A percentile compares a stretch with the other conserved stretches of the same genome.
These are phyloP conservation scores for Sterna hirundo DNA, from an alignment of 2,113 vertebrate species.

Conservation along the genomic window DNA sequence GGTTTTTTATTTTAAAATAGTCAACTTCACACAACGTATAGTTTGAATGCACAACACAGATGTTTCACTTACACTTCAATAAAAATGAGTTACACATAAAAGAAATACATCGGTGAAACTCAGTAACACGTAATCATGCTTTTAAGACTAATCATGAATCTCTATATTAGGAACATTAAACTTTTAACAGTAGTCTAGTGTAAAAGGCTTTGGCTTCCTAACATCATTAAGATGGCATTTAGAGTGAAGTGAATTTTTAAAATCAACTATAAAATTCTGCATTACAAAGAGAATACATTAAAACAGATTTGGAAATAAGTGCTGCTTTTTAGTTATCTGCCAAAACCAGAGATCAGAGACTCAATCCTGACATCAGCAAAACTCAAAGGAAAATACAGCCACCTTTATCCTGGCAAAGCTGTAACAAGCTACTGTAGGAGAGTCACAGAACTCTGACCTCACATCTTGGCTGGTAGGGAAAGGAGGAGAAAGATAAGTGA, in stretches of 20 bases:
- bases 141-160: background rate
- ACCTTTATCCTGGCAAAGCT: background rate
- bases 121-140: background rate
- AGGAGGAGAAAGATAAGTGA: background rate
- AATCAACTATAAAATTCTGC: background rate
- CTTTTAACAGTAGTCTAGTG: background rate
- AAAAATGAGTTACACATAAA: background rate
- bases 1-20: background rate
- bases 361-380: background rate
- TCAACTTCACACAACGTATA: background rate
- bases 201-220: background rate
- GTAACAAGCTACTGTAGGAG: background rate
- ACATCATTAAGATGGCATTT: background rate
- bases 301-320: background rate
- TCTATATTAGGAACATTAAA: background rate
- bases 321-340: conserved; percentile 22
- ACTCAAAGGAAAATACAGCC: background rate
- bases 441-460: background rate
- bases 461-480: background rate
- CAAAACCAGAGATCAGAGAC: conserved; percentile 10
- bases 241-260: background rate
- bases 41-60: background rate
- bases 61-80: background rate
- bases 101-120: background rate
- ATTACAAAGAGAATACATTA: background rate